These are phyloP conservation scores for Globodera ellingtonae DNA, from an alignment of 1,140 invertebrate species.

Conservation along the genomic window DNA sequence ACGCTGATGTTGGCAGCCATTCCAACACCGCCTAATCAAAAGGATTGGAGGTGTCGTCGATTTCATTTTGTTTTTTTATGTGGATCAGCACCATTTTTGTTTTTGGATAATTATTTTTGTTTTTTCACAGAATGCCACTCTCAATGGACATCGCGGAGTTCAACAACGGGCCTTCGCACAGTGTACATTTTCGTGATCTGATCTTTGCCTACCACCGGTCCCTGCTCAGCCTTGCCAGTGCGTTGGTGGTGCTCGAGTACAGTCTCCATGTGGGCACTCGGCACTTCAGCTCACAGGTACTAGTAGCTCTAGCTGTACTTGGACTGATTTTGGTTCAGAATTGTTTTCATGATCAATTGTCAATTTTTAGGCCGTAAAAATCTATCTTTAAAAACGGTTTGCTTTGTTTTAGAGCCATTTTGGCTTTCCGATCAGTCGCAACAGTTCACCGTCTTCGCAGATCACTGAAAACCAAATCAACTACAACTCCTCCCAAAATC, in stretches of 20 bases:
- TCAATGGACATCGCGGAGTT: slow-evolving; percentile 82
- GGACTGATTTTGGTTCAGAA: not conserved
- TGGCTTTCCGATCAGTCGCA: slow-evolving; percentile 3
- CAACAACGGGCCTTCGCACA: slow-evolving; percentile 71
- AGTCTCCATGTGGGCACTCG: slow-evolving; percentile 67
- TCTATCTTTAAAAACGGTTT: not conserved
- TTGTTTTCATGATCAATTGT: not conserved
- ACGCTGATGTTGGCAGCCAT: slow-evolving; percentile 82
- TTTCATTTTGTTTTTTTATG: not conserved
- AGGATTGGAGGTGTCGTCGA: slow-evolving; percentile 41
- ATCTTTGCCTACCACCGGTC: slow-evolving; percentile 75
- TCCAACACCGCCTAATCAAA: slow-evolving; percentile 69
- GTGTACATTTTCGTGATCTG: slow-evolving; percentile 56
- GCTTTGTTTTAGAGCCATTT: not conserved
- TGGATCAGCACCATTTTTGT: not conserved
- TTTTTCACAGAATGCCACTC: slow-evolving; percentile 70
- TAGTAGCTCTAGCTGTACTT: slow-evolving; percentile 2
- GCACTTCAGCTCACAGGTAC: slow-evolving; percentile 32
- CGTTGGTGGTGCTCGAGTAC: slow-evolving; percentile 79
- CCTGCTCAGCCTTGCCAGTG: slow-evolving; percentile 75
- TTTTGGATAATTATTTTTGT: slow-evolving; percentile 31
- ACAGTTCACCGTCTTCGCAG: slow-evolving; percentile 1
- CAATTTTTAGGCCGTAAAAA: not conserved
- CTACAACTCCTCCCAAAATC: slow-evolving; percentile 61
- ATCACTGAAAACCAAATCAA: slow-evolving; percentile 51